A percentile compares a stretch with the other conserved stretches of the same genome.
These are phyloP conservation scores for Sclerurus mexicanus DNA, from an alignment of 2,113 vertebrate species.

Conservation along the genomic window DNA sequence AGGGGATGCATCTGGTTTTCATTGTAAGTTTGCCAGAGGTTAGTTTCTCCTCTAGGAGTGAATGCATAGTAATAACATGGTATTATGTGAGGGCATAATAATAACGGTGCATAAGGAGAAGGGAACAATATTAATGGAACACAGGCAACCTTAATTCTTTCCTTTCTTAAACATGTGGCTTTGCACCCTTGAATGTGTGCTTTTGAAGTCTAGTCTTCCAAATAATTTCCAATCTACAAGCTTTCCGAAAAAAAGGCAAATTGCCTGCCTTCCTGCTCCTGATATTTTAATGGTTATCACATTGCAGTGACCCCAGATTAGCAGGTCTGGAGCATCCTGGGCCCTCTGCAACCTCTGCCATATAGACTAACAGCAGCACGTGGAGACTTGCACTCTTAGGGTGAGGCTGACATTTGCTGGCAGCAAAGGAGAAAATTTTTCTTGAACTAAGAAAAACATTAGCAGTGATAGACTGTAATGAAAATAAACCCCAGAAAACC, in stretches of 20 bases:
- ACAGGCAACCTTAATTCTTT: not conserved
- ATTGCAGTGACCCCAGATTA: not conserved
- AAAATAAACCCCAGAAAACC: not conserved
- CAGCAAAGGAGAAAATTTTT: not conserved
- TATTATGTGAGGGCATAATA: not conserved
- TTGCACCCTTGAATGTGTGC: not conserved
- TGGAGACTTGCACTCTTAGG: not conserved
- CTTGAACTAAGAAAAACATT: not conserved
- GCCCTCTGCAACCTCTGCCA: not conserved
- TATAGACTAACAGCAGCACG: not conserved
- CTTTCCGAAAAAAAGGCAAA: not conserved
- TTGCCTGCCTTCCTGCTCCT: not conserved
- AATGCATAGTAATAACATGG: not conserved
- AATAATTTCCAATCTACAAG: not conserved
- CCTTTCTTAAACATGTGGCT: not conserved
- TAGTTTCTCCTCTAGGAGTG: constrained; percentile 5
- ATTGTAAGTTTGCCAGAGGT: constrained; percentile 22
- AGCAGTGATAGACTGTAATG: not conserved
- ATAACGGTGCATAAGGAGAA: not conserved
- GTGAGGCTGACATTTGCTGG: not conserved
- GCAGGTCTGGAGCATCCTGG: not conserved
- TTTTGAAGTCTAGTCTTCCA: not conserved
- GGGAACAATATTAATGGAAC: not conserved
- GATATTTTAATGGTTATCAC: not conserved
- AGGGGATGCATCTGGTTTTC: constrained; percentile 41